Base-by-base conservation (phyloP, 2,797 vertebrate genomes). In the Phataginus tetradactyla region DNA sequence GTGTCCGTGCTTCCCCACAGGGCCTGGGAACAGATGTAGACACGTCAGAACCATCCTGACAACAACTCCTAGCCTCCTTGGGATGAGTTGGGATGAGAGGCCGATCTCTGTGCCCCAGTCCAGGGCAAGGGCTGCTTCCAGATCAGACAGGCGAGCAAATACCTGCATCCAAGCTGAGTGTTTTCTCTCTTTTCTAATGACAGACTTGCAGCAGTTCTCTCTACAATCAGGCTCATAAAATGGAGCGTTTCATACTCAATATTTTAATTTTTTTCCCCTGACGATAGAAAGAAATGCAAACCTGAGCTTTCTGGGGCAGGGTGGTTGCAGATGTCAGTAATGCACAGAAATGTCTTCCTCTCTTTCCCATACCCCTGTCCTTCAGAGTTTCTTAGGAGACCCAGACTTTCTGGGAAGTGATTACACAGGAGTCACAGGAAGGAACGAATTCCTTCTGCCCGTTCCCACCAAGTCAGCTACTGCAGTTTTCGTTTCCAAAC, bases 1-100 rank as follows among this genome's bases (percentile, higher is more conserved):
- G 83, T 23, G 0, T 13, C 1, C 8, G 1, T 7, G 2, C 32
- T 23, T 66, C 64, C 32, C 74, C 64, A 4, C 23, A 32, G 63
- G 21, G 29, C 61, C 64, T 49, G 34, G n/a, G 25, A 29, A 1
- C 32, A 29, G 20, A 57, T 15, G 6, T 25, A 57, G 93, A 15
- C 49, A 14, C 1, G 12, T 37, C 59, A 29, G 23, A 23, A 34
- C 39, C 1, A 3, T 39, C 15, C 63, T 32, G 53, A 1, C 25
- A 12, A 27, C 13, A 51, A 29, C 63, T 4, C 1, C 18, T 3
- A 3, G 57, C 53, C n/a, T 86, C 20, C 18, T 77, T 1, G 0
- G 63, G 37, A 55, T 37, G 51, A 20, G 37, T 77, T 1, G 0
- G 63, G 37, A 55, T 37, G 51, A 20, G 37, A 25, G 66, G 37